Evolutionary conservation across 1,140 invertebrate species (phyloP).

Genomic region (Drosophila busckii): DNA sequence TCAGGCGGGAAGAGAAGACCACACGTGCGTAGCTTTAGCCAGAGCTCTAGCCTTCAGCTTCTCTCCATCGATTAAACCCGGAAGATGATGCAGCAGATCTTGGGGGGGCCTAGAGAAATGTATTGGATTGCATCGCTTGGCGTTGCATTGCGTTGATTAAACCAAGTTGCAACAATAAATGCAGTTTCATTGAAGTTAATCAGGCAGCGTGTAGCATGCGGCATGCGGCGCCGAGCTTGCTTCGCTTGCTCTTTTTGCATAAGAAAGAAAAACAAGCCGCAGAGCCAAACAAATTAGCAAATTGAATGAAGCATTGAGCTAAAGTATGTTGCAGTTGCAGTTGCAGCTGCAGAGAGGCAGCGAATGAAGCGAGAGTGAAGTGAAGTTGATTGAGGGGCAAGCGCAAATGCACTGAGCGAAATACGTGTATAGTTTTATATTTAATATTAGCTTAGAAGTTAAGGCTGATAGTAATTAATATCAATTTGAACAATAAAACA

Average conservation of each 20-base stretch:
- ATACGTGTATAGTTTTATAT: too few relatives aligned
- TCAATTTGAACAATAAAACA: too few relatives aligned
- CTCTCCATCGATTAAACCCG: conserved; percentile 43
- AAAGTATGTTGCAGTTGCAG: conserved; percentile 5
- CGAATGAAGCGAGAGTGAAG: too few relatives aligned
- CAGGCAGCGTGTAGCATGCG: conserved; percentile 49
- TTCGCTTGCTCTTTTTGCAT: conserved; percentile 25
- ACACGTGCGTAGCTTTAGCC: conserved; percentile 48
- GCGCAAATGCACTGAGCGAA: too few relatives aligned
- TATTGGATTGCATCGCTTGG: too few relatives aligned
- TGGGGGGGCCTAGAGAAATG: conserved; percentile 22
- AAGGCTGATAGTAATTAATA: too few relatives aligned
- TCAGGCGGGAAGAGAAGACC: conserved; percentile 26
- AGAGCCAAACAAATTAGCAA: conserved; percentile 51
- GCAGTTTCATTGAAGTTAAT: conserved; percentile 76
- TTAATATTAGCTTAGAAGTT: too few relatives aligned
- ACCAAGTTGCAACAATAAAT: conserved; percentile 69
- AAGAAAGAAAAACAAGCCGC: conserved; percentile 14
- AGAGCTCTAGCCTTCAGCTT: not conserved
- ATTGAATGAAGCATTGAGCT: conserved; percentile 41
- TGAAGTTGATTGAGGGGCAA: too few relatives aligned
- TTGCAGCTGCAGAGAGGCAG: conserved; percentile 3
- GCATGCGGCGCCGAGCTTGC: conserved; percentile 45
- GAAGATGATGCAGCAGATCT: conserved; percentile 55
- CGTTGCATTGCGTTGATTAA: conserved; percentile 56